Evolutionary conservation across 2,113 vertebrate genomes (phyloP).

Genomic region (Mesembrinibis cayennensis): DNA sequence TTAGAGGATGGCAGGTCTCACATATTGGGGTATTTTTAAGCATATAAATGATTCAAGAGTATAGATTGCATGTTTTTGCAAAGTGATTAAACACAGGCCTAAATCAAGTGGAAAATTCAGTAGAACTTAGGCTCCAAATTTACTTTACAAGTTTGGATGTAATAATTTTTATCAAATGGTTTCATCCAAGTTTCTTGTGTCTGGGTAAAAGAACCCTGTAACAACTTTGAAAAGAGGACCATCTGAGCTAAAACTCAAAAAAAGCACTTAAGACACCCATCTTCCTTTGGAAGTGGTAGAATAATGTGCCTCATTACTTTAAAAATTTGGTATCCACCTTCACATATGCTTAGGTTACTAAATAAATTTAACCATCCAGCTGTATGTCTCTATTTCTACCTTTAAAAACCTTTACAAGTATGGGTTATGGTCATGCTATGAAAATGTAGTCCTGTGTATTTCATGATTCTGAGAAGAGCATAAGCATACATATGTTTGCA

Average conservation of each 20-base stretch:
- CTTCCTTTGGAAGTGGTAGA: background rate
- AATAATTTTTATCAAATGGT: background rate
- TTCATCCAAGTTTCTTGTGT: background rate
- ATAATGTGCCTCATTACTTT: background rate
- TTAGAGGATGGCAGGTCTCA: background rate
- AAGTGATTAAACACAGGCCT: background rate
- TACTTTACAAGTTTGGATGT: background rate
- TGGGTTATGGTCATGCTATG: background rate
- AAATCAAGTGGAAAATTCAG: background rate
- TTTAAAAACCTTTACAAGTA: background rate
- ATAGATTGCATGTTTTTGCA: background rate
- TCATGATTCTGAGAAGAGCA: background rate
- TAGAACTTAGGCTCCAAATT: background rate
- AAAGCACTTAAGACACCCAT: background rate
- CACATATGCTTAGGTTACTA: background rate
- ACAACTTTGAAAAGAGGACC: background rate
- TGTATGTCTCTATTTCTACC: background rate
- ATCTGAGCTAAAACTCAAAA: background rate
- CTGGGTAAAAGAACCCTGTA: background rate
- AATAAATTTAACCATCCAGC: background rate
- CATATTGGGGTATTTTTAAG: background rate
- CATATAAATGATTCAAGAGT: background rate
- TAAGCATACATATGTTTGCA: background rate
- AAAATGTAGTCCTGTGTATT: background rate
- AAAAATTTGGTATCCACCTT: background rate